Percentiles rank a stretch among this genome's conserved stretches.
Evolutionary conservation across 2,797 vertebrate genomes (phyloP).

Genomic region (Siniperca scherzeri): DNA sequence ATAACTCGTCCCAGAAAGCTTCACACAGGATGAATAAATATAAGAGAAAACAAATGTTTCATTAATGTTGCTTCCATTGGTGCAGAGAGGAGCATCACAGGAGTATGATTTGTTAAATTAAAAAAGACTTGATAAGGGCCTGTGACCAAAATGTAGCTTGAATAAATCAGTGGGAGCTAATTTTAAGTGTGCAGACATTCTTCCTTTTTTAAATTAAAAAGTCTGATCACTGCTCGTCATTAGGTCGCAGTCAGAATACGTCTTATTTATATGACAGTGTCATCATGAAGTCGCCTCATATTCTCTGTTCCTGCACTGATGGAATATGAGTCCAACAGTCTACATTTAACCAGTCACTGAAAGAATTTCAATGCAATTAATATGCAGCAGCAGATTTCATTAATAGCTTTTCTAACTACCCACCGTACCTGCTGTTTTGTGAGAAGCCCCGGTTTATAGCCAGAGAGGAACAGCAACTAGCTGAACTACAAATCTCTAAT

Average conservation of each 20-base stretch:
- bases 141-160: slow-evolving; percentile 27
- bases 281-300: slow-evolving; percentile 20
- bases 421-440: background rate
- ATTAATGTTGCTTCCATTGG: slow-evolving; percentile 22
- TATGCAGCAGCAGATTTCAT: slow-evolving; percentile 39
- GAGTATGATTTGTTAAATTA: slow-evolving; percentile 24
- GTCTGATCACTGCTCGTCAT: slow-evolving; percentile 21
- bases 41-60: slow-evolving; percentile 18
- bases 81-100: background rate
- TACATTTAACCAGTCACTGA: slow-evolving; percentile 22
- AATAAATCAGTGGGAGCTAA: slow-evolving; percentile 51
- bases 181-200: slow-evolving; percentile 28
- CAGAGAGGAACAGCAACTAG: background rate
- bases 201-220: slow-evolving; percentile 41
- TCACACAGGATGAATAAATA: background rate
- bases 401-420: slow-evolving; percentile 12
- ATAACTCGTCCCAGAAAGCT: background rate
- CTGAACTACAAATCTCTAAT: background rate
- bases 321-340: slow-evolving; percentile 16
- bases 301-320: slow-evolving; percentile 27
- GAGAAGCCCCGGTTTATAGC: background rate
- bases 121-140: slow-evolving; percentile 32
- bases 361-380: slow-evolving; percentile 31
- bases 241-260: slow-evolving; percentile 18
- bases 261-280: slow-evolving; percentile 42